Percentiles rank a stretch among this genome's conserved stretches.
Evolutionary conservation across 2,797 vertebrate species (phyloP).

Genomic region (Tenualosa ilisha): DNA sequence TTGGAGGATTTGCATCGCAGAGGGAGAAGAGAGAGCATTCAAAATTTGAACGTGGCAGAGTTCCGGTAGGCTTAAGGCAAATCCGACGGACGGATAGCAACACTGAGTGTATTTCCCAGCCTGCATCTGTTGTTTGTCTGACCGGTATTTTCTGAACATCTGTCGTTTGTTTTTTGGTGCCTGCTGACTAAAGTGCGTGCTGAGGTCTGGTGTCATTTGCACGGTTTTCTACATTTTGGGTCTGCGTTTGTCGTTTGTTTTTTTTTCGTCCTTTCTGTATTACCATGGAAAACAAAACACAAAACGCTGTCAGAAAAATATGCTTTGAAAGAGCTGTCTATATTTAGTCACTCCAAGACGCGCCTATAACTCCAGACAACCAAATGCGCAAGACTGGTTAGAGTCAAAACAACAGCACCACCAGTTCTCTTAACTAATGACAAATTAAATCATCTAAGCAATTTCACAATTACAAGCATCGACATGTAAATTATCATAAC

Average conservation of each 20-base stretch:
- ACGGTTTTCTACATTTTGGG: neutral
- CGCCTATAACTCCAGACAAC: neutral
- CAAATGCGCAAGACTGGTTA: neutral
- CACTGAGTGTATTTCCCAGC: slow-evolving; percentile 37
- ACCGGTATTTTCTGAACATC: slow-evolving; percentile 73
- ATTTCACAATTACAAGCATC: slow-evolving; percentile 1
- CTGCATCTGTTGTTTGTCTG: slow-evolving; percentile 60
- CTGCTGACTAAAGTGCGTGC: slow-evolving; percentile 26
- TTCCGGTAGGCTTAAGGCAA: slow-evolving; percentile 18
- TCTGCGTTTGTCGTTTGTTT: neutral
- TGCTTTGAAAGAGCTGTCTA: neutral
- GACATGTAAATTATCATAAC: neutral
- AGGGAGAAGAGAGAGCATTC: neutral
- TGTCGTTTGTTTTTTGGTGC: slow-evolving; percentile 63
- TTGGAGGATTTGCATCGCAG: slow-evolving; percentile 6
- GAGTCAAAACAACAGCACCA: neutral
- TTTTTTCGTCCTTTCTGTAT: neutral
- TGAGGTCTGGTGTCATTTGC: slow-evolving; percentile 28
- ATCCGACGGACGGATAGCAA: slow-evolving; percentile 49
- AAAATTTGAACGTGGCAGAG: slow-evolving; percentile 15
- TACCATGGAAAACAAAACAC: neutral
- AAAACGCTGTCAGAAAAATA: neutral
- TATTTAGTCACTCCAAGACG: neutral
- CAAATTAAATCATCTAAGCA: neutral
- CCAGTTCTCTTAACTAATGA: neutral